A percentile compares a stretch with the other conserved stretches of the same genome.
phyloP scores from a whole-genome alignment of 1,140 invertebrate species.

The Caenorhabditis tropicalis region DNA sequence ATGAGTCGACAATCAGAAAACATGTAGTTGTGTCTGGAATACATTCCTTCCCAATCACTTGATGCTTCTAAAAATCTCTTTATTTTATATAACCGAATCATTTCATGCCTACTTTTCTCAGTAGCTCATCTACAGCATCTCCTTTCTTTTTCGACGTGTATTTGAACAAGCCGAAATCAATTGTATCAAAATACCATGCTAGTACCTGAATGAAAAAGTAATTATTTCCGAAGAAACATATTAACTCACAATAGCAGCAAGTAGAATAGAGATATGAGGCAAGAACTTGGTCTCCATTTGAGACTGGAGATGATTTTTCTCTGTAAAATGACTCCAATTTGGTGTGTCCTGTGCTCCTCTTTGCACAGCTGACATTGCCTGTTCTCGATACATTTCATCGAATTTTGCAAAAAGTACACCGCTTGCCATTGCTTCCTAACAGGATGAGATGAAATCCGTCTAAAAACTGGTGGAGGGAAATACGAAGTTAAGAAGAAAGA shows the following conservation, averaged over 20 bases:
- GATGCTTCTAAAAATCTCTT: background rate
- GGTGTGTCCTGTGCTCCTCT: background rate
- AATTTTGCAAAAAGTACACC: background rate
- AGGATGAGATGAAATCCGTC: background rate
- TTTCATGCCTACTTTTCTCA: slow-evolving; percentile 1
- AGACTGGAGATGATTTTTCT: background rate
- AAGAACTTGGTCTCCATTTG: background rate
- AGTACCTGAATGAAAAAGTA: background rate
- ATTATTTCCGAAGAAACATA: background rate
- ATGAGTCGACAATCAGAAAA: slow-evolving; percentile 12
- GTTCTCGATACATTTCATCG: background rate
- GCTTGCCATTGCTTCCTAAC: background rate
- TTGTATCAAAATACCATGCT: background rate
- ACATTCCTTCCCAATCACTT: slow-evolving; percentile 1
- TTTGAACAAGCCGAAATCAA: background rate
- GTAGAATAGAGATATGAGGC: background rate
- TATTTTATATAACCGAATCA: too few species aligned
- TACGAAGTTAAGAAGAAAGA: background rate
- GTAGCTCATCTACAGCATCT: background rate
- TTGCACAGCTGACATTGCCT: slow-evolving; percentile 33
- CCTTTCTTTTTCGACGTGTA: background rate
- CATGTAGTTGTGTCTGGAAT: background rate
- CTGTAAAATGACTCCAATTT: slow-evolving; percentile 6
- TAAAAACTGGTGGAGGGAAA: background rate
- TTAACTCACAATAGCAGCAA: background rate